Percentiles rank a stretch among this genome's conserved stretches.
phyloP scores from a whole-genome alignment of 2,888 invertebrate species.

The Boloria selene region DNA sequence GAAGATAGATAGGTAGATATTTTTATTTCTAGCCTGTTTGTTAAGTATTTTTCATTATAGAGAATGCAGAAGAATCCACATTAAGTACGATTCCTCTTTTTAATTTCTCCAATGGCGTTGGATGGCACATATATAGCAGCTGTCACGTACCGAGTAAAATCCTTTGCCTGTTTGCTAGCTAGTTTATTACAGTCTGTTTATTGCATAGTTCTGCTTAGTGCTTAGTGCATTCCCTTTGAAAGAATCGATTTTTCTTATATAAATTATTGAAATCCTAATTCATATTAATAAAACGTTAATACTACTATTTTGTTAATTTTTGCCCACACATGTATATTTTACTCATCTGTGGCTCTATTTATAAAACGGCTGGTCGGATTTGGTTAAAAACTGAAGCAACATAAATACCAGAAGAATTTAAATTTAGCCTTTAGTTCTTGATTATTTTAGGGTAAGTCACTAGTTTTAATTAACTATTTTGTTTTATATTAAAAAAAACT shows the following conservation, averaged over 20 bases:
- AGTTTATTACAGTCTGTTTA: constrained; percentile 18
- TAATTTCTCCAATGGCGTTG: constrained; percentile 11
- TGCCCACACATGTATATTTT: no score
- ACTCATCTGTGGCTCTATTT: no score
- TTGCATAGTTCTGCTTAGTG: constrained; percentile 16
- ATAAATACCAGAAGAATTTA: no score
- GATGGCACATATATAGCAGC: constrained; percentile 12
- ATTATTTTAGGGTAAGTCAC: no score
- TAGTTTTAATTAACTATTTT: no score
- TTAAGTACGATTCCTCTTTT: constrained; percentile 11
- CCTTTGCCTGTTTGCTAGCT: constrained; percentile 9
- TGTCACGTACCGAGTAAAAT: constrained; percentile 8
- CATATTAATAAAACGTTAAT: constrained; percentile 6
- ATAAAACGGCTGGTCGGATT: no score
- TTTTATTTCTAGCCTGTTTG: not conserved
- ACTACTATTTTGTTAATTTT: not conserved
- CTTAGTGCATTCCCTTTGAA: constrained; percentile 12
- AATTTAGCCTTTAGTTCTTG: no score
- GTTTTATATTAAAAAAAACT: no score
- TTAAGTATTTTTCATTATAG: not conserved
- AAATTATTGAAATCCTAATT: constrained; percentile 12
- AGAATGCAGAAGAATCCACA: not conserved
- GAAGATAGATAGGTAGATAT: not conserved
- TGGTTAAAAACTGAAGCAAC: no score
- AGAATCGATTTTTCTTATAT: constrained; percentile 6